Evolutionary conservation across 2,113 vertebrate genomes (phyloP).

Genomic region (Calcarius ornatus): DNA sequence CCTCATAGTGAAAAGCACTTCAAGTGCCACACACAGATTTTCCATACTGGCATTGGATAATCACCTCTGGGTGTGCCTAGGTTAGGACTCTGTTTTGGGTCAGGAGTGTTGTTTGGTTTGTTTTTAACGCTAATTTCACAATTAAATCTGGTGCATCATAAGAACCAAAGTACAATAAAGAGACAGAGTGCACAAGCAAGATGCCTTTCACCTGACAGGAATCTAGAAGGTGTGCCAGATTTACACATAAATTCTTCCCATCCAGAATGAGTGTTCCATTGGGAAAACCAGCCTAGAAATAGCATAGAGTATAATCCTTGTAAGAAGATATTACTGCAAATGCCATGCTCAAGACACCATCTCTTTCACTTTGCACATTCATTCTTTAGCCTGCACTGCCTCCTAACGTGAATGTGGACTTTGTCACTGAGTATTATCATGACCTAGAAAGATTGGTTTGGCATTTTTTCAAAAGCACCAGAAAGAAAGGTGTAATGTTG

Average conservation of each 20-base stretch:
- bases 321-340: background rate
- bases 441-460: background rate
- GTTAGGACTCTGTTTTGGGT: background rate
- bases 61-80: background rate
- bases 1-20: background rate
- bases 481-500: background rate
- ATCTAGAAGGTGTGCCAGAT: background rate
- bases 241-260: background rate
- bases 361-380: background rate
- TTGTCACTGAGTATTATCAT: background rate
- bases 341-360: background rate
- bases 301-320: background rate
- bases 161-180: background rate
- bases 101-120: background rate
- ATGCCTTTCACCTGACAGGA: background rate
- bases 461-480: background rate
- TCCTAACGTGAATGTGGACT: accelerated
- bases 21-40: background rate
- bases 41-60: background rate
- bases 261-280: background rate
- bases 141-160: background rate
- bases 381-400: background rate
- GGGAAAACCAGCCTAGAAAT: background rate
- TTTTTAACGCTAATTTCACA: background rate
- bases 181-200: background rate